Evolutionary conservation across 2,888 invertebrate species (phyloP), one percentile per base, ranked within the genome.

Genomic region (Argynnis bischoffii): DNA sequence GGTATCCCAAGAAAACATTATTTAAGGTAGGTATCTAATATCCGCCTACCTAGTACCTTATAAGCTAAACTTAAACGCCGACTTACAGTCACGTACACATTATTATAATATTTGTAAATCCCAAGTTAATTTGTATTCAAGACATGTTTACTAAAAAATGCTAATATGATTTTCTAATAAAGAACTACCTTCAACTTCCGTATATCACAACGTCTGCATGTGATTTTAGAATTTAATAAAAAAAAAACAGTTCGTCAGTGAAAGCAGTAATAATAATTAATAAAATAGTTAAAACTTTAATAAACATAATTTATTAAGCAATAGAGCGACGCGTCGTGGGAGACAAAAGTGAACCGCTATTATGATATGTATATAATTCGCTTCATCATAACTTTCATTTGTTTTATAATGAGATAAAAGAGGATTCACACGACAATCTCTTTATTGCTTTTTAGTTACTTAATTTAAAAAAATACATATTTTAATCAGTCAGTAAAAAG

Each of bases 261-360:
- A 59, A 47, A 59, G 57, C 69, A 69, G 69, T 77, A 51, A 69
- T 66, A 61, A 63, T 54, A 63, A 67, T 56, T 69, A 69, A 63
- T 72, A 68, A 74, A 80, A 80, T 80, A 79, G 79, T 65, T 64
- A 67, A 70, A 72, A 71, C 72, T 77, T 78, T 79, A 80, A 77
- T 76, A 79, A 77, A 78, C 75, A 77, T 79, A 82, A 84, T 84
- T 85, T 85, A 84, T 82, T 84, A 84, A 77, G 78, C 80, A 83
- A 83, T 83, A 84, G 83, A 83, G 83, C 85, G 82, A 83, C 64
- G 66, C 78, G 80, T 83, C 91, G 91, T 91, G 91, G 91, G 91
- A 92, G 90, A 88, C 82, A 77, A 79, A 80, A 82, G 81, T 85
- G 84, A 89, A 90, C 88, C 83, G 82, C 76, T 81, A 63, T 68